These are phyloP conservation scores for Tapirus terrestris DNA, from an alignment of 2,113 vertebrate genomes.

Conservation along the genomic window DNA sequence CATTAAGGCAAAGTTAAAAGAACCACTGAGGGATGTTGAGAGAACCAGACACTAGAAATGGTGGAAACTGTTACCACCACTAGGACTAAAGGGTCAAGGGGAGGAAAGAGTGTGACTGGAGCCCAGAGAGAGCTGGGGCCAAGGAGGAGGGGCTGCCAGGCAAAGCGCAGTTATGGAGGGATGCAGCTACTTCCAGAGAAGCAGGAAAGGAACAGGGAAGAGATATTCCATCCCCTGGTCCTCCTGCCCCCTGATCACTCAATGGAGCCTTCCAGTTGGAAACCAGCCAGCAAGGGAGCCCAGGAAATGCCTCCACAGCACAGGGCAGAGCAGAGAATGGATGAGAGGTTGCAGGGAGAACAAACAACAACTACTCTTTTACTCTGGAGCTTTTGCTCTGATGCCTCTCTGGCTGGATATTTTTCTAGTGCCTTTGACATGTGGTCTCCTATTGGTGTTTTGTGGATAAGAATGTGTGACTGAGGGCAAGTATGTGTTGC, in stretches of 20 bases:
- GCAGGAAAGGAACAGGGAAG: not conserved
- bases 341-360: not conserved
- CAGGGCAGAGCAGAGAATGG: not conserved
- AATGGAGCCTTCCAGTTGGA: not conserved
- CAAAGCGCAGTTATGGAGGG: not conserved
- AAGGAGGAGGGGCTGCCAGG: not conserved
- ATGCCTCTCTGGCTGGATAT: not conserved
- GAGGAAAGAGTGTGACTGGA: not conserved
- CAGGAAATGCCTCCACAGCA: not conserved
- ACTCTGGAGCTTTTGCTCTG: not conserved
- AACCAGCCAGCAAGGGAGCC: not conserved
- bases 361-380: not conserved
- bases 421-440: not conserved
- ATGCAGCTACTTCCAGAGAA: not conserved
- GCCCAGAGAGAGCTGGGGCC: not conserved
- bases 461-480: not conserved
- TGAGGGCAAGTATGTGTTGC: not conserved
- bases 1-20: not conserved
- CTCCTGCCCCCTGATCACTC: not conserved
- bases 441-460: not conserved
- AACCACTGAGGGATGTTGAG: not conserved
- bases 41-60: not conserved
- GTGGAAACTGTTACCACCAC: not conserved
- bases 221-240: not conserved
- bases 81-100: not conserved